Conservation (phyloP, 2,113 vertebrate genomes). For the Rhea pennata region DNA sequence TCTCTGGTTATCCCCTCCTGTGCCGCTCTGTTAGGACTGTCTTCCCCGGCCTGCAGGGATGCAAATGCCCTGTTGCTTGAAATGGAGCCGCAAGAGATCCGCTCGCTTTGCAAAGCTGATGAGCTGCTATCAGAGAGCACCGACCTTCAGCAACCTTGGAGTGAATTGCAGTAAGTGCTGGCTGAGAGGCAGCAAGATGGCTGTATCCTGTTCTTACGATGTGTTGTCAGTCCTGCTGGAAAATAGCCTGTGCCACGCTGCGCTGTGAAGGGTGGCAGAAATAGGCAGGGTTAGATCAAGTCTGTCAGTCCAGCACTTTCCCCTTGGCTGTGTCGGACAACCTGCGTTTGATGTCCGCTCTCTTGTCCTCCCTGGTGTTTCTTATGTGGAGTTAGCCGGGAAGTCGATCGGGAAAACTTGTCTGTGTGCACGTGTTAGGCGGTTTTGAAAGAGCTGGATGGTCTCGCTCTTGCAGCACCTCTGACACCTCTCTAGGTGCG, state of each 20-base stretch:
- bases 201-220: neutral
- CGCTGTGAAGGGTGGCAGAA: neutral
- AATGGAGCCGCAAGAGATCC: neutral
- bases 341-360: neutral
- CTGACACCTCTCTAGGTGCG: neutral
- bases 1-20: rapidly evolving
- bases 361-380: no score
- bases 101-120: rapidly evolving
- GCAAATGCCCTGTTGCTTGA: neutral
- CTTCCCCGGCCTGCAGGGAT: neutral
- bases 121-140: neutral
- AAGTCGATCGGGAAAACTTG: neutral
- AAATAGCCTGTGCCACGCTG: neutral
- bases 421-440: no score
- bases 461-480: rapidly evolving
- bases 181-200: neutral
- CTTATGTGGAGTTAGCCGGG: no score
- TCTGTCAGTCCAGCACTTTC: neutral
- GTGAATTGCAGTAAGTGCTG: neutral
- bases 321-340: neutral
- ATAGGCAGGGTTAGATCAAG: neutral
- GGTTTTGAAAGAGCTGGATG: neutral
- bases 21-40: neutral
- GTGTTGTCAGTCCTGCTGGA: neutral
- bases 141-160: neutral